phyloP scores from a whole-genome alignment of 1,140 invertebrate genomes.

The Araneus ventricosus region DNA sequence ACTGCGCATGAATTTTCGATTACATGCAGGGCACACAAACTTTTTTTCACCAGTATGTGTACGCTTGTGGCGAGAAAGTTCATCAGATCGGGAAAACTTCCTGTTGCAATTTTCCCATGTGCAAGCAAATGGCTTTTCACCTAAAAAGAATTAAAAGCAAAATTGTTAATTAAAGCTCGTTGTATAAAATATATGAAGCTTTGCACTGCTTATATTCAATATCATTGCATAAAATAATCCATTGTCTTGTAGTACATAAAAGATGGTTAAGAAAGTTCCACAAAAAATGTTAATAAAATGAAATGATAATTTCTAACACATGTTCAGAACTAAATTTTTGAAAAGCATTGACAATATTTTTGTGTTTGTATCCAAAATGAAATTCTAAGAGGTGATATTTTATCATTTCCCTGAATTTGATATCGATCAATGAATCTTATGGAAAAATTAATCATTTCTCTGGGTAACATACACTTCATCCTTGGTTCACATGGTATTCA shows the following conservation, averaged over 20 bases:
- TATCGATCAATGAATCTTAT: no score
- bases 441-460: no score
- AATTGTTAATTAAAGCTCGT: constrained; percentile 7
- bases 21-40: constrained; percentile 92
- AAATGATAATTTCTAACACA: no score
- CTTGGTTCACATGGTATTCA: no score
- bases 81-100: constrained; percentile 95
- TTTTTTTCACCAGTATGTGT: constrained; percentile 98
- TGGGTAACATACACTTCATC: no score
- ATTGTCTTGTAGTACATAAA: not conserved
- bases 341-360: no score
- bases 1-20: constrained; percentile 95
- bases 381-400: no score
- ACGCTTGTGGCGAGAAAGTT: constrained; percentile 94
- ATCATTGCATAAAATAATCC: not conserved
- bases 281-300: not conserved
- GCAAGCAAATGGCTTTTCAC: constrained; percentile 93
- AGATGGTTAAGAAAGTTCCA: not conserved
- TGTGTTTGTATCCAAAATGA: no score
- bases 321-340: no score
- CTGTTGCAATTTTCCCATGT: constrained; percentile 93
- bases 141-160: constrained; percentile 79
- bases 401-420: no score
- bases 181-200: not conserved
- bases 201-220: not conserved